A percentile compares a stretch with the other conserved stretches of the same genome.
Evolutionary conservation across 2,797 vertebrate species (phyloP).

Genomic region (Orientallactaga sibirica): DNA sequence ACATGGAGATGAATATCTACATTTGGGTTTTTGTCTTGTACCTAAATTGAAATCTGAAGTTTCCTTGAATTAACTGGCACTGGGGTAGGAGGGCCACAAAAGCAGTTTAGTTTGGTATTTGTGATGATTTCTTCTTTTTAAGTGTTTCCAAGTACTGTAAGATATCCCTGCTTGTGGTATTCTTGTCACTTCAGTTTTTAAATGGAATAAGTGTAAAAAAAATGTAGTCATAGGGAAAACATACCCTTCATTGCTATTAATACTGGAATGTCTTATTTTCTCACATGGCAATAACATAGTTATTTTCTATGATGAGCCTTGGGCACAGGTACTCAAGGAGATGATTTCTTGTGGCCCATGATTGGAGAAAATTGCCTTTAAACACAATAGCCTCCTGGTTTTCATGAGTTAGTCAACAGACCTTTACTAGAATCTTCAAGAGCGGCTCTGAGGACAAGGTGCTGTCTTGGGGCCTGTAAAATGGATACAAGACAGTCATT

Average conservation of each 20-base stretch:
- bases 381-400: neutral
- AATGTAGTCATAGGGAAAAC: neutral
- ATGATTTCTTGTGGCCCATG: neutral
- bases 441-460: neutral
- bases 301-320: neutral
- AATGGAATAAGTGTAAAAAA: conserved; percentile 62
- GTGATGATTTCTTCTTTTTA: conserved; percentile 54
- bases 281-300: neutral
- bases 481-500: conserved; percentile 31
- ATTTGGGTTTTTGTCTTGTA: conserved; percentile 24
- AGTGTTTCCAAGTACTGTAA: conserved; percentile 41
- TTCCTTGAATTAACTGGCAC: conserved; percentile 57
- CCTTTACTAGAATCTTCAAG: neutral
- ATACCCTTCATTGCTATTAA: neutral
- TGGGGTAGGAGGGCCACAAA: neutral
- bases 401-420: neutral
- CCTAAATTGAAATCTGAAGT: conserved; percentile 57
- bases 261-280: conserved; percentile 44
- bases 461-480: neutral
- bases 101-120: conserved; percentile 59
- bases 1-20: conserved; percentile 12
- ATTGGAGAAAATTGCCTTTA: conserved; percentile 8
- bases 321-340: neutral
- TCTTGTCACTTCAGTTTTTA: conserved; percentile 68
- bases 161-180: conserved; percentile 18